phyloP scores from a whole-genome alignment of 2,888 invertebrate genomes.

The Torymus texanus region DNA sequence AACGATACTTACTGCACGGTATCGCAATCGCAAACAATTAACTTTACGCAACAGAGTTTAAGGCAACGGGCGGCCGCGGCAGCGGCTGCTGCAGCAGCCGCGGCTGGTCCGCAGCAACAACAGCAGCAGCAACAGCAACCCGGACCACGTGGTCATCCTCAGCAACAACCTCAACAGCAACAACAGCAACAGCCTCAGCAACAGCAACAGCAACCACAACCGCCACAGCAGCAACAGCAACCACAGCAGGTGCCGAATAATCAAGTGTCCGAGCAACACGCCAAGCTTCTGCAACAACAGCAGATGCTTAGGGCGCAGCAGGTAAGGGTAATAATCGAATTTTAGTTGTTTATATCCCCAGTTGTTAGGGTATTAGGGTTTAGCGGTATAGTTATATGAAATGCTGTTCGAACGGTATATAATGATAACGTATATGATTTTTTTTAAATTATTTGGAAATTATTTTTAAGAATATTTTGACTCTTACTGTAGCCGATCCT shows the following conservation, averaged over 20 bases:
- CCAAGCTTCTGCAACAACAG: conserved; percentile 82
- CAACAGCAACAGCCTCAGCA: conserved; percentile 30
- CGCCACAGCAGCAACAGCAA: conserved; percentile 59
- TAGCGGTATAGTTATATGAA: too few relatives aligned
- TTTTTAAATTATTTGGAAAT: too few relatives aligned
- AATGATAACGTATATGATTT: too few relatives aligned
- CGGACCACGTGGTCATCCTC: background rate
- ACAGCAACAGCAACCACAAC: background rate
- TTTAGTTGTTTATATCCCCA: background rate
- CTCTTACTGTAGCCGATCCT: too few relatives aligned
- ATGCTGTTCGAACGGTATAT: too few relatives aligned
- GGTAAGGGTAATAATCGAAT: conserved; percentile 58
- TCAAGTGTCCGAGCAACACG: conserved; percentile 78
- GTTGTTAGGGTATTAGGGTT: too few relatives aligned
- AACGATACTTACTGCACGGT: conserved; percentile 79
- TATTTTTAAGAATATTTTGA: too few relatives aligned
- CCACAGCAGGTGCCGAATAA: conserved; percentile 70
- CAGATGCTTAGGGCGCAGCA: conserved; percentile 72
- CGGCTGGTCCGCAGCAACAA: conserved; percentile 49
- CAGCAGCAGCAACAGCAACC: conserved; percentile 21
- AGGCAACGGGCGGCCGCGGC: conserved; percentile 78
- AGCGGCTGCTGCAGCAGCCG: conserved; percentile 67
- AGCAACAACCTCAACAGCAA: conserved; percentile 16
- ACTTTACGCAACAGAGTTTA: conserved; percentile 86
- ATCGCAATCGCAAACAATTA: conserved; percentile 90